A percentile compares a stretch with the other conserved stretches of the same genome.
These are phyloP conservation scores for Dione juno DNA, from an alignment of 2,888 invertebrate genomes.

Conservation along the genomic window DNA sequence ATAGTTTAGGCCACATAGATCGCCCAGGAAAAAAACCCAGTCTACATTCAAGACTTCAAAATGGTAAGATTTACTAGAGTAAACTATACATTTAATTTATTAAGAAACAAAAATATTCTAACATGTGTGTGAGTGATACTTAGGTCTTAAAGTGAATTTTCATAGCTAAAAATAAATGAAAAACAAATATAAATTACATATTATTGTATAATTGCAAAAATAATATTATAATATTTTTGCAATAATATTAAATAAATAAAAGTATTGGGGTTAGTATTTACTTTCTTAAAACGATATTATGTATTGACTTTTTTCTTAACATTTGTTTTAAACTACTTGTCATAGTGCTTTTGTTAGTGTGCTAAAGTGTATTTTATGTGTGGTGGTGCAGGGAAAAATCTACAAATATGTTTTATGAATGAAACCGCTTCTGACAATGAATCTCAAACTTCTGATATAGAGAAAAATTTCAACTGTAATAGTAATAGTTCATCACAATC, in stretches of 20 bases:
- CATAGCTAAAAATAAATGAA: too few species aligned
- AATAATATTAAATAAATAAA: neutral
- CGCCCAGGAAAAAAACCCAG: constrained; percentile 92
- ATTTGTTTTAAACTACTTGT: neutral
- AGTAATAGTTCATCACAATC: constrained; percentile 72
- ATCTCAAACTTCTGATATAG: constrained; percentile 89
- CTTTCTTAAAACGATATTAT: neutral
- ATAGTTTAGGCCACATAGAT: constrained; percentile 83
- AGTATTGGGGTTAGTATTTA: constrained; percentile 18
- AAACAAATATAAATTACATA: too few species aligned
- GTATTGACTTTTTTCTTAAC: neutral
- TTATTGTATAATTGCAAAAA: too few species aligned
- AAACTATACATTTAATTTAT: neutral
- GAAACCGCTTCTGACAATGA: constrained; percentile 94
- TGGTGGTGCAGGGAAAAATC: constrained; percentile 89
- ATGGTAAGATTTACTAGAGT: constrained; percentile 82
- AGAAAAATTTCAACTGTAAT: constrained; percentile 74
- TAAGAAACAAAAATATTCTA: neutral
- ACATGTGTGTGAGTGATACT: neutral
- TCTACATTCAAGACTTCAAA: constrained; percentile 93
- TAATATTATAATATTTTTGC: too few species aligned
- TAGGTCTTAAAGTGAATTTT: too few species aligned
- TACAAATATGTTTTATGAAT: constrained; percentile 98
- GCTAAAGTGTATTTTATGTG: constrained; percentile 48
- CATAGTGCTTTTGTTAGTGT: constrained; percentile 3